Base-by-base conservation (phyloP, 1,140 invertebrate genomes). In the Drosophila oshimai region DNA sequence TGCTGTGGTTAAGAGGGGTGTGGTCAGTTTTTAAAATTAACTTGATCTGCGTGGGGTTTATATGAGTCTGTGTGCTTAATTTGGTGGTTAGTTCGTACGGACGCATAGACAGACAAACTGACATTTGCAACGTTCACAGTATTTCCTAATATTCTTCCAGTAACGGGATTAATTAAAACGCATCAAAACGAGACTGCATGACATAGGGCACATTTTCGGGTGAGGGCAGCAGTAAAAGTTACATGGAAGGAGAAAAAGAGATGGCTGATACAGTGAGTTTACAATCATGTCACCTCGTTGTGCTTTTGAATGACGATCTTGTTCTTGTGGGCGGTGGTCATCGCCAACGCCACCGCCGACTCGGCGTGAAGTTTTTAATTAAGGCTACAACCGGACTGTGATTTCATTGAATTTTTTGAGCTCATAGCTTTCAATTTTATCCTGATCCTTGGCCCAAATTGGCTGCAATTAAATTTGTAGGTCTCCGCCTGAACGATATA, bases 141-240 rank as follows among this genome's bases (percentile, higher is more conserved):
- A 20, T n/a, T 15, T 15, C 22, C 41, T 12, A 10, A 1, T 3
- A 10, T 12, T 17, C 17, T 33, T n/a, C 4, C 6, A 42, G 1
- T 13, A 36, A 2, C 26, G 28, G 58, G n/a, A n/a, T 34, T 34
- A 42, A 29, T 44, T 62, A 46, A 50, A 61, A 64, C 61, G 49
- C 46, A 72, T 69, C 54, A 54, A 87, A 80, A 86, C 67, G 81
- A 87, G 75, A 80, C 71, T 58, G 76, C 80, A 86, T 81, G 81
- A 86, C 75, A 74, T 68, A 53, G 75, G 81, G 80, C 80, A 86
- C 72, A 86, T 65, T 80, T 47, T 61, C 41, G 39, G 36, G 24
- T 17, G 46, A 28, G 42, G 70, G 22, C 46, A 41, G 31, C 41
- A n/a, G 46, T 22, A 49, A 34, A 67, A 46, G 33, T 45, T 47